Evolutionary conservation across 2,888 invertebrate species (phyloP).

Genomic region (Troides helena): DNA sequence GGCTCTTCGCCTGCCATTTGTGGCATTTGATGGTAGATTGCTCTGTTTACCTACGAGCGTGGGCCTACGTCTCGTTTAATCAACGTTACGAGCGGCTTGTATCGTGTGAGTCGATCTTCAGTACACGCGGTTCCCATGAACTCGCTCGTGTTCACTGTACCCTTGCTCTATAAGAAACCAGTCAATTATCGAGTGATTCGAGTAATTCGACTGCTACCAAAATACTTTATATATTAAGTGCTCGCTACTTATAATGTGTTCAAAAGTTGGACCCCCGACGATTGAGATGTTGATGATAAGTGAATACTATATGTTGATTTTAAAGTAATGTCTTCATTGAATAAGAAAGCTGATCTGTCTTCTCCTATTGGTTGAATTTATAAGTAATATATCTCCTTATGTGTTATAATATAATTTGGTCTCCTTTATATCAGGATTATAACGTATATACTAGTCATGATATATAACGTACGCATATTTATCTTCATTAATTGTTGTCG

Average conservation of each 20-base stretch:
- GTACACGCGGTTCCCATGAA: constrained; percentile 52
- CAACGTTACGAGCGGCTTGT: constrained; percentile 53
- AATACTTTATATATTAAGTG: not conserved
- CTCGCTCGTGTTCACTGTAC: constrained; percentile 39
- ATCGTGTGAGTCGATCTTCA: constrained; percentile 63
- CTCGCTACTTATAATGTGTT: too few relatives aligned
- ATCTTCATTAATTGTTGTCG: too few relatives aligned
- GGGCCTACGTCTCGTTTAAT: constrained; percentile 45
- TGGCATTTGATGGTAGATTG: constrained; percentile 72
- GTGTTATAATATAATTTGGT: too few relatives aligned
- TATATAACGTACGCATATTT: too few relatives aligned
- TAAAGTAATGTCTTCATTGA: not conserved
- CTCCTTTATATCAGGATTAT: too few relatives aligned
- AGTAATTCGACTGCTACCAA: not conserved
- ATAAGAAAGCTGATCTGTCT: not conserved
- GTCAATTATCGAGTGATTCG: not conserved
- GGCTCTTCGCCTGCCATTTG: constrained; percentile 57
- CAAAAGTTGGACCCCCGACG: too few relatives aligned
- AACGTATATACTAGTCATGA: too few relatives aligned
- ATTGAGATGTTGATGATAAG: not conserved
- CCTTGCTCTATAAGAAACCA: not conserved
- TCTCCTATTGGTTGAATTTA: too few relatives aligned
- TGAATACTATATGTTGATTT: not conserved
- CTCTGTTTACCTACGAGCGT: constrained; percentile 59
- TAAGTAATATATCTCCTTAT: too few relatives aligned